Evolutionary conservation across 2,888 invertebrate species (phyloP), one percentile per base, ranked within the genome.

Genomic region (Platycnemis pennipes): DNA sequence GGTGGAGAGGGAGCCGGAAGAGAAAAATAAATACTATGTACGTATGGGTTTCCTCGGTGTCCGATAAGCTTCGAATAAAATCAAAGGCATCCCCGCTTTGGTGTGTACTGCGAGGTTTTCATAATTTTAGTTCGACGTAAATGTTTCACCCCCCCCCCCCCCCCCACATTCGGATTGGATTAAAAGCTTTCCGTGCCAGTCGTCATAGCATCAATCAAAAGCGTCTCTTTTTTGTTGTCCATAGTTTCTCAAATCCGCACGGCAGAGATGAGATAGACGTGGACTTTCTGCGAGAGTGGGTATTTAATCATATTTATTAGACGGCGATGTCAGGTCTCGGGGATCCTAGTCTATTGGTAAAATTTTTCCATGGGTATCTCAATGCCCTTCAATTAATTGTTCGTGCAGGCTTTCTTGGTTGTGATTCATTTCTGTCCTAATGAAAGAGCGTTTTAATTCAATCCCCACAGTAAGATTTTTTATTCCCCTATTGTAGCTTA

Each of bases 181-280:
- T 91, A 91, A 91, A 91, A 91, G 91, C 91, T 91, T 91, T 91
- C 44, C 53, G 63, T 44, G 44, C 63, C 63, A 91, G 49, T 77
- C 77, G 77, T 77, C 77, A 77, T 91, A 44, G 91, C 44, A 91
- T 91, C 91, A 91, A 91, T 91, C 91, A 91, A 56, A 44, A 44
- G 53, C 44, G 5, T 31, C 13, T 69, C 3, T 31, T 31, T 69
- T 69, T 77, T 77, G 31, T 77, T 37, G 37, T 77, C 77, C 37
- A 7, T 63, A n/a, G 5, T 77, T 77, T 26, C 77, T 37, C 77
- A 37, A 77, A 77, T 37, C 77, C 13, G 37, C 37, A 31, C 77
- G 16, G 16, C 13, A 11, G 37, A 77, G 37, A 77, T 77, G 77
- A 37, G 77, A 77, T 77, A 8, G 77, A 4, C 31, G 37, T 77